Base-by-base conservation (phyloP, 2,797 vertebrate species). In the Malurus splendens region DNA sequence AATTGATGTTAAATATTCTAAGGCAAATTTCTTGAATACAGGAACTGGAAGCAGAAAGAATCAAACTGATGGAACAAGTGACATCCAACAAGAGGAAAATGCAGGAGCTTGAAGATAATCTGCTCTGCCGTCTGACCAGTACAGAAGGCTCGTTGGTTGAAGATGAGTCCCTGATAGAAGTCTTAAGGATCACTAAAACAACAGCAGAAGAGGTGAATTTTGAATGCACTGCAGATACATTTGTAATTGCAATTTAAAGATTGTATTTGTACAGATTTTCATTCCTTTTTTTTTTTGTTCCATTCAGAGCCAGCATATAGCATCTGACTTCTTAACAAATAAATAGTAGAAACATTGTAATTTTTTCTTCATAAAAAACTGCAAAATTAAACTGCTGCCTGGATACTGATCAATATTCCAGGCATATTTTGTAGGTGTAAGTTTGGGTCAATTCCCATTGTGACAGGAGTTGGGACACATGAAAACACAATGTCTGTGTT, bases 51-150 rank as follows among this genome's bases (percentile, higher is more conserved):
- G 97, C 97, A 7, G 98, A 98, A 96, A 97, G 98, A 55, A 97
- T 98, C n/a, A 97, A 97, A 90, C 94, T 98, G 71, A 91, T 98
- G 92, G 97, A 98, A 96, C 97, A 98, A 94, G 98, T 98, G 87
- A 98, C 97, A 6, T 97, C 93, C 64, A 98, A 98, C 96, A 98
- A 97, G 92, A 97, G 97, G 94, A 98, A 96, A 95, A 98, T 98
- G 98, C 97, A 98, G 95, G 98, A 98, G 72, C 96, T 98, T 88
- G 98, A 98, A 93, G 97, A 98, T 82, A 98, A 97, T 89, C 95
- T 98, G n/a, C 95, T 98, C n/a, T 96, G 96, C 89, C 96, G 96
- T 70, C 95, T 98, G 81, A 98, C 97, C 81, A 98, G 97, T 96
- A 98, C 98, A 0, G 93, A 98, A 88, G 98, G 98, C 5, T 98